Percentiles rank a stretch among this genome's conserved stretches.
phyloP scores from a whole-genome alignment of 2,113 vertebrate genomes.

The Orientallactaga bullata region DNA sequence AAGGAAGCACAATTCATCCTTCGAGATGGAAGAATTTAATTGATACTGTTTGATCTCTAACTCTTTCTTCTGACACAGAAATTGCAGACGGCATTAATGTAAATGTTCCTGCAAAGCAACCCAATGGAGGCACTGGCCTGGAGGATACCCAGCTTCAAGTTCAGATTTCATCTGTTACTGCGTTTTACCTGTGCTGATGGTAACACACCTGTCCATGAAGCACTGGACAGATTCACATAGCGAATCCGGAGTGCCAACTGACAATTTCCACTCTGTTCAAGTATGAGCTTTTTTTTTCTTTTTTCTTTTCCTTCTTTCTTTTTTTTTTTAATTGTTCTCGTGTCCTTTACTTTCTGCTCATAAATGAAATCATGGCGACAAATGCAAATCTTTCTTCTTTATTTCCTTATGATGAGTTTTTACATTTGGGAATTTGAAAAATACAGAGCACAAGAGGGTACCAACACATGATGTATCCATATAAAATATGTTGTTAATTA shows the following conservation, averaged over 20 bases:
- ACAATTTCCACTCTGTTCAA: background rate
- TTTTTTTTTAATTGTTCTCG: too few species aligned
- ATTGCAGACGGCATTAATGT: background rate
- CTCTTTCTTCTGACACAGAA: background rate
- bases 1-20: slow-evolving; percentile 2
- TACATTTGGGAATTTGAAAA: slow-evolving; percentile 21
- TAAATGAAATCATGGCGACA: background rate
- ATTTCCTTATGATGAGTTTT: background rate
- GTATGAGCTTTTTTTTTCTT: background rate
- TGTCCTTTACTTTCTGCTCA: background rate
- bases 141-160: background rate
- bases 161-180: background rate
- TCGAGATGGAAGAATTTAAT: background rate
- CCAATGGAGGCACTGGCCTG: background rate
- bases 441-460: background rate
- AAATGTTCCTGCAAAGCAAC: background rate
- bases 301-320: too few species aligned
- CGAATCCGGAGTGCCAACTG: background rate
- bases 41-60: background rate
- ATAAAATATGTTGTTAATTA: too few species aligned
- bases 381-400: background rate
- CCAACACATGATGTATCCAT: too few species aligned
- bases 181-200: background rate
- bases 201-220: background rate
- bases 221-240: background rate